These are phyloP conservation scores for Leptosomus discolor DNA, from an alignment of 2,113 vertebrate genomes.

Conservation along the genomic window DNA sequence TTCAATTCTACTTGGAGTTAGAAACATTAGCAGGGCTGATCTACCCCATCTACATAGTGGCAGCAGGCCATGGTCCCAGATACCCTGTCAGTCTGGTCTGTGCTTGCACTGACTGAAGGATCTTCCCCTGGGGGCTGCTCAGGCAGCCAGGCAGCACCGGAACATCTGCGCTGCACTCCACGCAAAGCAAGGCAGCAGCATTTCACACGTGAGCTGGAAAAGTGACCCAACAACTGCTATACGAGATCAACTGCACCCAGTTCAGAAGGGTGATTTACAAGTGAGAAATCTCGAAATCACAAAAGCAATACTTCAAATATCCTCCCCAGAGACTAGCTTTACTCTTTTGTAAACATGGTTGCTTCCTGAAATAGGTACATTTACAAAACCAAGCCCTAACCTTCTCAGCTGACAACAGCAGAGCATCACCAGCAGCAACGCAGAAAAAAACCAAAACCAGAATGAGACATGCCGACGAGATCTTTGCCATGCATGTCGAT, in stretches of 20 bases:
- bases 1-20: background rate
- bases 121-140: background rate
- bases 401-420: background rate
- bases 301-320: background rate
- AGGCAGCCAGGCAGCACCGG: background rate
- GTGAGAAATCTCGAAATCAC: background rate
- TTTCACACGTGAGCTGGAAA: background rate
- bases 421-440: background rate
- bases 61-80: background rate
- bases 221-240: background rate
- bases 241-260: rapidly evolving
- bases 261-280: background rate
- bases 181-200: background rate
- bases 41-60: background rate
- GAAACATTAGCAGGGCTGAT: background rate
- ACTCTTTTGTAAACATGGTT: background rate
- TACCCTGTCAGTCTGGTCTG: background rate
- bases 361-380: background rate
- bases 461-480: rapidly evolving
- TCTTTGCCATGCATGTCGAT: background rate
- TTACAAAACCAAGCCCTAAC: background rate
- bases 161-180: background rate
- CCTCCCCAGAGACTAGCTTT: background rate
- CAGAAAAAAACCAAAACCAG: background rate
- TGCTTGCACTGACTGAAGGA: background rate